A percentile compares a stretch with the other conserved stretches of the same genome.
phyloP scores from a whole-genome alignment of 2,888 invertebrate species.

The Idaea aversata region DNA sequence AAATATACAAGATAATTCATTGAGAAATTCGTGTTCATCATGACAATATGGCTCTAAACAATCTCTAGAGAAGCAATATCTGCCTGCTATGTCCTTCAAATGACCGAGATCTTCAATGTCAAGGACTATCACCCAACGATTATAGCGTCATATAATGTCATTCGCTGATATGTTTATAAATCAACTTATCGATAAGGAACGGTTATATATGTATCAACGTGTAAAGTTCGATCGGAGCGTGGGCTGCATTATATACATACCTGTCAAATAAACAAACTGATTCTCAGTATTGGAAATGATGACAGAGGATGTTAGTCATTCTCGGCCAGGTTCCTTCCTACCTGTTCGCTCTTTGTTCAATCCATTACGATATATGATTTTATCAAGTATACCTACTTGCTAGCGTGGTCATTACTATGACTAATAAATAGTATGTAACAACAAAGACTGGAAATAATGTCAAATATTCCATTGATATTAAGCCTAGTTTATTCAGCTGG shows the following conservation, averaged over 20 bases:
- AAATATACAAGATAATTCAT: neutral
- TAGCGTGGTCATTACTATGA: constrained; percentile 22
- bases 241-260: constrained; percentile 31
- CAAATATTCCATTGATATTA: constrained; percentile 56
- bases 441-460: constrained; percentile 38
- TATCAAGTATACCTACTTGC: neutral
- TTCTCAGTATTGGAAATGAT: constrained; percentile 42
- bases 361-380: constrained; percentile 8
- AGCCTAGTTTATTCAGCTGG: constrained; percentile 35
- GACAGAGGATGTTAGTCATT: constrained; percentile 47
- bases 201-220: constrained; percentile 13
- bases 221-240: constrained; percentile 35
- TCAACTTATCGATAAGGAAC: neutral
- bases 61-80: neutral
- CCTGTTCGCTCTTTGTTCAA: constrained; percentile 34
- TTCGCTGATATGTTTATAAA: constrained; percentile 12
- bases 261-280: constrained; percentile 36
- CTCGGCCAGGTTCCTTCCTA: constrained; percentile 34
- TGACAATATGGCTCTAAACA: neutral
- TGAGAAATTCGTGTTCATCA: neutral
- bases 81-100: constrained; percentile 20
- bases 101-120: constrained; percentile 27
- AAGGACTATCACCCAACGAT: constrained; percentile 25
- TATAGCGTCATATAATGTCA: constrained; percentile 7
- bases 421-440: constrained; percentile 20